A percentile compares a stretch with the other conserved stretches of the same genome.
Evolutionary conservation across 2,797 vertebrate species (phyloP).

Genomic region (Coregonus sp.): DNA sequence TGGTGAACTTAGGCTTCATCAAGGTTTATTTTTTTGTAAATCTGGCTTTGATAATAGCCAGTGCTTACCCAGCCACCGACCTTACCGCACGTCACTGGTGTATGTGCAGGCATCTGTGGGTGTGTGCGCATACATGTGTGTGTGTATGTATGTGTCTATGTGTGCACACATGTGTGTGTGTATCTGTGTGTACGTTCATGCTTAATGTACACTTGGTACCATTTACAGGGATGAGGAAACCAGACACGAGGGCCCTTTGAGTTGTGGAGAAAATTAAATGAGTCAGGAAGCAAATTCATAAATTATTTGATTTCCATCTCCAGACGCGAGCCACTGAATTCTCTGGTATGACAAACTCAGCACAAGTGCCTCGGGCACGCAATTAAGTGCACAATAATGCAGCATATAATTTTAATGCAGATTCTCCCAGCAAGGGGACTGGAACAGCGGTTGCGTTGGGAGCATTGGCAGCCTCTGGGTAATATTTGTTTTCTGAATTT

Average conservation of each 20-base stretch:
- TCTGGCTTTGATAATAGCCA: too few relatives aligned
- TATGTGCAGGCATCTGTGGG: too few relatives aligned
- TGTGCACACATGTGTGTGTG: background rate
- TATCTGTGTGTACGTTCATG: slow-evolving; percentile 12
- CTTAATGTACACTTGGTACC: background rate
- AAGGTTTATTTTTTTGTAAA: too few relatives aligned
- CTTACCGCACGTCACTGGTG: too few relatives aligned
- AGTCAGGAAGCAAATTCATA: slow-evolving; percentile 60
- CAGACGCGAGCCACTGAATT: slow-evolving; percentile 34
- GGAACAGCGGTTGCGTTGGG: background rate
- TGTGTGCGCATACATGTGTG: too few relatives aligned
- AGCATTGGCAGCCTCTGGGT: background rate
- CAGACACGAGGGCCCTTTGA: slow-evolving; percentile 20
- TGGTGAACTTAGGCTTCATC: too few relatives aligned
- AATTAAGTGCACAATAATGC: slow-evolving; percentile 66
- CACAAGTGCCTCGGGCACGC: slow-evolving; percentile 41
- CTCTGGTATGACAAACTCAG: slow-evolving; percentile 33
- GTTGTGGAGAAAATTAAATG: slow-evolving; percentile 57
- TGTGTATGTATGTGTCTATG: background rate
- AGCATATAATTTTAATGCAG: slow-evolving; percentile 68
- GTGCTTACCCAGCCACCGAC: too few relatives aligned
- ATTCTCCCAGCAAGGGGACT: too few relatives aligned
- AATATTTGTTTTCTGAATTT: background rate
- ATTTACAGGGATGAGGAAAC: slow-evolving; percentile 1
- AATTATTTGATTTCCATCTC: slow-evolving; percentile 70